Base-by-base conservation (phyloP, 53 echinoderm and acorn worm species). In the Astropecten irregularis region DNA sequence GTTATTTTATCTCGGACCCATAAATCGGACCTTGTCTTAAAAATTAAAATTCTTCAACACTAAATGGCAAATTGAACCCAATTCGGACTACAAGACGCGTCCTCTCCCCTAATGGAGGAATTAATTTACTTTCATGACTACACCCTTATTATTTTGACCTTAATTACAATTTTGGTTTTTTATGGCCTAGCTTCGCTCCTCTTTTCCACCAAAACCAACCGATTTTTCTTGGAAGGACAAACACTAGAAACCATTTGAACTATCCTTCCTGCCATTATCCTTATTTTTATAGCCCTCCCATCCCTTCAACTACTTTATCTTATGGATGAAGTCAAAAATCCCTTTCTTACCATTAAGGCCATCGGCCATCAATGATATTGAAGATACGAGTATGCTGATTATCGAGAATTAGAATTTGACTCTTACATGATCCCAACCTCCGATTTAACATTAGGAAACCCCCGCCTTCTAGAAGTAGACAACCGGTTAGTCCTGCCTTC, bases 311-410 rank as follows among this genome's bases (percentile, higher is more conserved):
- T 92, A 0, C 58, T 92, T 0, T 92, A 92, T 34, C 29, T 84
- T 19, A 88, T 92, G 64, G 92, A 92, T 10, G 92, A 92, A 62
- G 69, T 84, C n/a, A 92, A 88, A 29, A 69, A 88, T 3, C 88
- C 88, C 0, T 72, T 69, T n/a, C 26, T 88, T 0, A 92, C 92
- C 14, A 79, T 92, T 38, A 92, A 92, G 92, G 88, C 85, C 1
- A 84, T 92, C 49, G 92, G 92, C 0, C 92, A 92, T 28, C 92
- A 92, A 84, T 92, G 92, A 70, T 92, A 92, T 20, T 92, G 92
- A 84, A 92, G 88, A 3, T 92, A 92, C 40, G 92, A 92, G 72
- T 88, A 84, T 29, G 77, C 84, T 9, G 92, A 92, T 42, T 88
- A 92, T 34, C 34, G 68, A 32, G 53, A 77, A 23, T 25, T 92